These are phyloP conservation scores for Rhyacichthys aspro DNA, from an alignment of 2,797 vertebrate species.

Conservation along the genomic window DNA sequence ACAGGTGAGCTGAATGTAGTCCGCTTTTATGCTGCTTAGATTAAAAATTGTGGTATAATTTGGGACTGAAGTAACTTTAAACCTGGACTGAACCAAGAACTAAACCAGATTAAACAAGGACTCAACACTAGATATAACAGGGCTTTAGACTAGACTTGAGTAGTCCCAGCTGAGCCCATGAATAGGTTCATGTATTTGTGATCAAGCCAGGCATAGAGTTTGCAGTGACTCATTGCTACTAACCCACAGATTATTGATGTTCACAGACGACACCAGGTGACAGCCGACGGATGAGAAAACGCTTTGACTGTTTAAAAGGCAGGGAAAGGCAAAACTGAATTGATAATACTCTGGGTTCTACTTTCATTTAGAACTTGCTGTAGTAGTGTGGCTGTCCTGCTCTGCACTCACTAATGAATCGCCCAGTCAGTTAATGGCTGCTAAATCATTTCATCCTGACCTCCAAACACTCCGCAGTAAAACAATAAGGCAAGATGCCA, in stretches of 20 bases:
- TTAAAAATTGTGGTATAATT: no score
- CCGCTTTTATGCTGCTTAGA: background rate
- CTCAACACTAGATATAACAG: no score
- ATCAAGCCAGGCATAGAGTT: background rate
- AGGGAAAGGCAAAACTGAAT: slow-evolving; percentile 6
- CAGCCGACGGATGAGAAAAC: slow-evolving; percentile 2
- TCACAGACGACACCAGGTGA: slow-evolving; percentile 1
- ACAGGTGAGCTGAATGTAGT: background rate
- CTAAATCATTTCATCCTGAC: slow-evolving; percentile 62
- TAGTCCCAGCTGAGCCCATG: no score
- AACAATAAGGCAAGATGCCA: slow-evolving; percentile 51
- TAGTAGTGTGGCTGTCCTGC: slow-evolving; percentile 23
- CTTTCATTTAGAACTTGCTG: slow-evolving; percentile 18
- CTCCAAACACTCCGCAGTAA: slow-evolving; percentile 51
- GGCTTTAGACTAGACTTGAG: no score
- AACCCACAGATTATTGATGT: slow-evolving; percentile 1
- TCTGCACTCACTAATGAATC: slow-evolving; percentile 43
- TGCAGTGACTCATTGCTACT: background rate
- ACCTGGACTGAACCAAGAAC: no score
- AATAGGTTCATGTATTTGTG: no score
- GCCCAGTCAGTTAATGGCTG: slow-evolving; percentile 47
- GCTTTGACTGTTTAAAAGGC: background rate
- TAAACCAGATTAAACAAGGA: no score
- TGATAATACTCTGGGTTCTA: slow-evolving; percentile 7
- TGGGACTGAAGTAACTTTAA: no score